These are phyloP conservation scores for Dicyrtomina minuta DNA, from an alignment of 2,888 invertebrate species.

Conservation along the genomic window DNA sequence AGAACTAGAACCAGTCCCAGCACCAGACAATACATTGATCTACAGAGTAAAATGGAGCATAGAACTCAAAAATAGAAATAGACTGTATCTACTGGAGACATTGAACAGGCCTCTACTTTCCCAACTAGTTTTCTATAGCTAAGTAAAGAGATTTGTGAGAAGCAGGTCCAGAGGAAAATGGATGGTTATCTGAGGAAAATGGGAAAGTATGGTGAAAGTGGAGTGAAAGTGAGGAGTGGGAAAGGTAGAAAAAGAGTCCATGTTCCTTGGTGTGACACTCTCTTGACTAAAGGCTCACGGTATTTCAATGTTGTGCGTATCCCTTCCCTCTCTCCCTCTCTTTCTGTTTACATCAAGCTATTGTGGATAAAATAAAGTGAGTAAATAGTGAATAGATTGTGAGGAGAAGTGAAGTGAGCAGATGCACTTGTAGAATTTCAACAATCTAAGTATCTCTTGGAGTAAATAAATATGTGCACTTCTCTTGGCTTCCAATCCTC, in stretches of 20 bases:
- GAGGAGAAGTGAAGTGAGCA: slow-evolving; percentile 7
- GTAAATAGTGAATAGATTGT: slow-evolving; percentile 13
- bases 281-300: neutral
- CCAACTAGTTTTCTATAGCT: too few relatives aligned
- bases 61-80: too few relatives aligned
- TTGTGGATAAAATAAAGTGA: neutral
- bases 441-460: slow-evolving; percentile 10
- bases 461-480: slow-evolving; percentile 13
- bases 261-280: slow-evolving; percentile 3
- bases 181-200: neutral
- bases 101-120: too few relatives aligned
- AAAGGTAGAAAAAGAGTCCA: neutral
- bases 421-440: slow-evolving; percentile 11
- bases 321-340: too few relatives aligned
- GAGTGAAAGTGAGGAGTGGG: too few relatives aligned
- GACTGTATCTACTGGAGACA: too few relatives aligned
- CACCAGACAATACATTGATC: too few relatives aligned
- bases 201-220: neutral
- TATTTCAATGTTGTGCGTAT: neutral
- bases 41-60: too few relatives aligned
- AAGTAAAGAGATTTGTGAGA: too few relatives aligned
- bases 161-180: too few relatives aligned
- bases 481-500: neutral
- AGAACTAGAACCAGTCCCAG: too few relatives aligned
- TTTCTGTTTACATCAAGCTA: too few relatives aligned